Conservation (phyloP, 2,888 invertebrate species). For the Heliconius cydno region DNA sequence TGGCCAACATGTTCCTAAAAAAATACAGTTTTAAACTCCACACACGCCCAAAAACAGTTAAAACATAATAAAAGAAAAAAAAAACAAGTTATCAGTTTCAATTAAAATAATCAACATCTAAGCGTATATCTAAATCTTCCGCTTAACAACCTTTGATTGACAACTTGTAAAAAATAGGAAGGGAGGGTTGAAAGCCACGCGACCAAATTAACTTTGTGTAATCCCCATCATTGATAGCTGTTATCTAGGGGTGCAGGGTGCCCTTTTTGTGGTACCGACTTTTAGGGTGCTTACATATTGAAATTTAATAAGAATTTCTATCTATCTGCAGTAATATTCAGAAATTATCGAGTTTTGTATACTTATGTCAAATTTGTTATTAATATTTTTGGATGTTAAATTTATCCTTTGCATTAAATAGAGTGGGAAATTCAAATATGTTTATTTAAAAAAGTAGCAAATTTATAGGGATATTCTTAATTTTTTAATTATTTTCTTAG, state of each 20-base stretch:
- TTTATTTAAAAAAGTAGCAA: too few relatives aligned
- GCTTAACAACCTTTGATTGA: slow-evolving; percentile 63
- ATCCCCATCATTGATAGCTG: slow-evolving; percentile 68
- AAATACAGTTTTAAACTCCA: slow-evolving; percentile 30
- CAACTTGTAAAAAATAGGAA: slow-evolving; percentile 53
- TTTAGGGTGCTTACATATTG: slow-evolving; percentile 25
- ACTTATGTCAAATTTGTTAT: too few relatives aligned
- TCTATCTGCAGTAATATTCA: too few relatives aligned
- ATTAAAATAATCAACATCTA: slow-evolving; percentile 46
- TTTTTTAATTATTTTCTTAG: too few relatives aligned
- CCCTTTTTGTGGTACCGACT: slow-evolving; percentile 60
- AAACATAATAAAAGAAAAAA: slow-evolving; percentile 31
- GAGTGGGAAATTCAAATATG: too few relatives aligned
- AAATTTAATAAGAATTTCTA: background rate
- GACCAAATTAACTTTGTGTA: slow-evolving; percentile 80
- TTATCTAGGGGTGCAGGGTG: slow-evolving; percentile 72
- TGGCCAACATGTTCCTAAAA: slow-evolving; percentile 21
- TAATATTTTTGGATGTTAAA: too few relatives aligned
- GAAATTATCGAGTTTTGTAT: too few relatives aligned
- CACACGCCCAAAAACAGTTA: slow-evolving; percentile 40
- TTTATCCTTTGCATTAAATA: too few relatives aligned
- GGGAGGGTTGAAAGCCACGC: slow-evolving; percentile 66
- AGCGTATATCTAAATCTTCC: slow-evolving; percentile 58
- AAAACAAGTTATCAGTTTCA: slow-evolving; percentile 48
- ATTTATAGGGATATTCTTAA: too few relatives aligned